Evolutionary conservation across 1,140 invertebrate genomes (phyloP).

Genomic region (Drosophila gunungcola): DNA sequence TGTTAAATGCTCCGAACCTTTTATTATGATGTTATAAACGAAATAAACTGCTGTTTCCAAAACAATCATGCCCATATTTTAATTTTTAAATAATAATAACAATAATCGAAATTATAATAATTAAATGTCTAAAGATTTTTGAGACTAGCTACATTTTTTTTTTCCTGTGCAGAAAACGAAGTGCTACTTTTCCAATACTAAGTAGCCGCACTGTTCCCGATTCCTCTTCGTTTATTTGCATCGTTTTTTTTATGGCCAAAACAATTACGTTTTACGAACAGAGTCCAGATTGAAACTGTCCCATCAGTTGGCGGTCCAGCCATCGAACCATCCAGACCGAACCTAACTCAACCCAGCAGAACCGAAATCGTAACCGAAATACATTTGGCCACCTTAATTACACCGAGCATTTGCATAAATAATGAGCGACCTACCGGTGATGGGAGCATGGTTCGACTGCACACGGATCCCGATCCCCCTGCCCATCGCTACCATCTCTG

Average conservation of each 20-base stretch:
- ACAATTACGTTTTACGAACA: conserved; percentile 70
- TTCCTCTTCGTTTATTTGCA: conserved; percentile 49
- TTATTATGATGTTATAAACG: too few species aligned
- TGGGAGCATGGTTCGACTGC: conserved; percentile 3
- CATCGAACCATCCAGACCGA: background rate
- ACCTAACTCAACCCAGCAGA: background rate
- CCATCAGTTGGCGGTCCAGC: conserved; percentile 5
- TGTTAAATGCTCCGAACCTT: too few species aligned
- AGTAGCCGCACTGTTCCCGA: conserved; percentile 49
- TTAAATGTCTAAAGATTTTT: too few species aligned
- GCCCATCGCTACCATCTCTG: background rate
- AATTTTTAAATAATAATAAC: too few species aligned
- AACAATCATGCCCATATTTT: too few species aligned
- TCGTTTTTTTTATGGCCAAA: conserved; percentile 57
- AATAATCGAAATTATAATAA: too few species aligned
- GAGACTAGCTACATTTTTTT: background rate
- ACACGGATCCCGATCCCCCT: too few species aligned
- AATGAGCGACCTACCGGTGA: conserved; percentile 26
- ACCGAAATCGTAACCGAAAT: conserved; percentile 35
- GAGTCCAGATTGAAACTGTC: conserved; percentile 45
- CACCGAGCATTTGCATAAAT: conserved; percentile 54
- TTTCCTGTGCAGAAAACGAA: conserved; percentile 11
- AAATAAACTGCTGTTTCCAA: too few species aligned
- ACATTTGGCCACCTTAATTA: conserved; percentile 56
- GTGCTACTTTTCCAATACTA: conserved; percentile 46